Evolutionary conservation across 2,797 vertebrate species (phyloP).

Genomic region (Hydrophis major): DNA sequence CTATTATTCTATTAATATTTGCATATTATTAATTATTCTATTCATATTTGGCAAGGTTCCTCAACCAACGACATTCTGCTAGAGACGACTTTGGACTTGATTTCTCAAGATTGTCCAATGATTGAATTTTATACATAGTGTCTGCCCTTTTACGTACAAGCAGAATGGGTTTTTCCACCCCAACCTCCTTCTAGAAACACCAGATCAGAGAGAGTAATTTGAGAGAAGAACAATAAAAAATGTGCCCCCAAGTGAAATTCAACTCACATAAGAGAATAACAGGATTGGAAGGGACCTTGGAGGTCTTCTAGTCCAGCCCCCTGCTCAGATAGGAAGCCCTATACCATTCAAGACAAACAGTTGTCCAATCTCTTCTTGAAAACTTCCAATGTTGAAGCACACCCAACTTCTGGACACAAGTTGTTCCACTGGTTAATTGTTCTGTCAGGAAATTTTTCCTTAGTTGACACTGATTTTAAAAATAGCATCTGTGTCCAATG

Average conservation of each 20-base stretch:
- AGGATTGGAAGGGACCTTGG: not conserved
- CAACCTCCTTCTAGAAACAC: not conserved
- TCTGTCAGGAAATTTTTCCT: not conserved
- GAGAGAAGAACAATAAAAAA: no score
- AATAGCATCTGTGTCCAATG: slow-evolving; percentile 20
- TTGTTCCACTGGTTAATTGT: not conserved
- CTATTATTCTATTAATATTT: slow-evolving; percentile 42
- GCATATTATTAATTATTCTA: not conserved
- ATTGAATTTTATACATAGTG: not conserved
- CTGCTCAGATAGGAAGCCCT: not conserved
- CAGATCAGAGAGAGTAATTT: slow-evolving; percentile 18
- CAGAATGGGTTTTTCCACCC: not conserved
- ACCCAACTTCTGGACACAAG: not conserved
- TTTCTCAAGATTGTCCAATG: slow-evolving; percentile 15
- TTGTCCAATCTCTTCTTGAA: not conserved
- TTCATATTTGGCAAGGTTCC: slow-evolving; percentile 22
- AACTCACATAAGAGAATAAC: not conserved
- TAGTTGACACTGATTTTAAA: not conserved
- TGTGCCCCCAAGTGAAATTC: not conserved
- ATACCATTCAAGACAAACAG: not conserved
- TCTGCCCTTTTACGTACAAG: not conserved
- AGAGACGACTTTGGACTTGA: slow-evolving; percentile 13
- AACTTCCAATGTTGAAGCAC: not conserved
- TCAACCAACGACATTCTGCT: not conserved
- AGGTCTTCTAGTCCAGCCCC: not conserved